Percentiles rank a stretch among this genome's conserved stretches.
Evolutionary conservation across 2,888 invertebrate species (phyloP).

Genomic region (Agapostemon virescens): DNA sequence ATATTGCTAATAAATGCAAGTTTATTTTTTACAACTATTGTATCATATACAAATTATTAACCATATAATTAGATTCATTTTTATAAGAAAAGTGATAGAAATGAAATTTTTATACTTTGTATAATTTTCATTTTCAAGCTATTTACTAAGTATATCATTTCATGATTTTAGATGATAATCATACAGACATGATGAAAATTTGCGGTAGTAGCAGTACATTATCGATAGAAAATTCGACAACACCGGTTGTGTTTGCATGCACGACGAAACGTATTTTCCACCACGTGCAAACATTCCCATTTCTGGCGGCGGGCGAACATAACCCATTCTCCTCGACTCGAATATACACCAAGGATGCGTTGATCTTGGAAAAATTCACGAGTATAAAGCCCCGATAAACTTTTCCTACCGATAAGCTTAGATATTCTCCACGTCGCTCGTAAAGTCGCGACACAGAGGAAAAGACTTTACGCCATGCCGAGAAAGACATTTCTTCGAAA

Average conservation of each 20-base stretch:
- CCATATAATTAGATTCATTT: neutral
- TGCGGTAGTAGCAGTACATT: slow-evolving; percentile 3
- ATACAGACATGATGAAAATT: neutral
- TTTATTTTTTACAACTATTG: neutral
- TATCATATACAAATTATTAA: neutral
- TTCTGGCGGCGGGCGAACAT: slow-evolving; percentile 25
- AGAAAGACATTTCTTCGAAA: slow-evolving; percentile 43
- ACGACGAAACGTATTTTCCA: slow-evolving; percentile 34
- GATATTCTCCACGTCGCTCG: slow-evolving; percentile 28
- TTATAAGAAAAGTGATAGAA: neutral
- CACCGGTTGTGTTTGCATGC: slow-evolving; percentile 15
- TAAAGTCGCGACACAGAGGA: slow-evolving; percentile 17
- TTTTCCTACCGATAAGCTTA: slow-evolving; percentile 43
- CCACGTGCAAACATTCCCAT: slow-evolving; percentile 42
- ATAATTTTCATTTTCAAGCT: neutral
- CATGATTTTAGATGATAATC: neutral
- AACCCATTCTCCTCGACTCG: slow-evolving; percentile 35
- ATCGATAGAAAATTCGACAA: slow-evolving; percentile 20
- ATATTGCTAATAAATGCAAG: too few relatives aligned
- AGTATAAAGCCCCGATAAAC: slow-evolving; percentile 51
- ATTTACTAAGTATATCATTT: neutral
- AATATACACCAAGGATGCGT: slow-evolving; percentile 35
- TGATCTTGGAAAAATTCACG: slow-evolving; percentile 54
- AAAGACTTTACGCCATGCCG: slow-evolving; percentile 28
- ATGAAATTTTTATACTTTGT: neutral